These are phyloP conservation scores for Tachysurus vachellii DNA, from an alignment of 2,113 vertebrate genomes.

Conservation along the genomic window DNA sequence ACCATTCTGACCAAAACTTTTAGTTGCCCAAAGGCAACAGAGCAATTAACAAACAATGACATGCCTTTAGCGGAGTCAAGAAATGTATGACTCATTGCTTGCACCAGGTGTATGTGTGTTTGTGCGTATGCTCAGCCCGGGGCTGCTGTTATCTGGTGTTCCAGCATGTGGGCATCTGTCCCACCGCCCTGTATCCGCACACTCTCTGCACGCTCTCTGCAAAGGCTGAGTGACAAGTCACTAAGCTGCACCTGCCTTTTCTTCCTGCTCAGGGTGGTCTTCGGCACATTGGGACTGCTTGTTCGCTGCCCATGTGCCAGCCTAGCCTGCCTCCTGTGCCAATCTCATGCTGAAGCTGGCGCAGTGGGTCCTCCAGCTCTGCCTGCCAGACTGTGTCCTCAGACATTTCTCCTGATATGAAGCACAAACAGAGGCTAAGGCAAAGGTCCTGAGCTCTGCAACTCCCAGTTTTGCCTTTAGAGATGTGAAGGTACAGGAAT, in stretches of 20 bases:
- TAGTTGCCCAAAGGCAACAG: conserved; percentile 6
- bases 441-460: conserved; percentile 6
- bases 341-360: conserved; percentile 42
- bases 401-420: conserved; percentile 39
- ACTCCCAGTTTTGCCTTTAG: conserved; percentile 10
- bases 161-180: conserved; percentile 37
- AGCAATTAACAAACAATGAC: conserved; percentile 31
- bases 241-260: conserved; percentile 51
- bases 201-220: conserved; percentile 24
- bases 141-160: conserved; percentile 45
- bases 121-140: background rate
- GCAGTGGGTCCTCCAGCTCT: conserved; percentile 32
- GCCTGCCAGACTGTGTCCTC: conserved; percentile 24
- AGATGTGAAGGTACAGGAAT: background rate
- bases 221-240: conserved; percentile 46
- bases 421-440: conserved; percentile 4
- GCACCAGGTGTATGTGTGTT: conserved; percentile 18
- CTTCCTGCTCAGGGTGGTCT: conserved; percentile 36
- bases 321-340: conserved; percentile 35
- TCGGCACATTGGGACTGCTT: conserved; percentile 34
- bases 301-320: conserved; percentile 44
- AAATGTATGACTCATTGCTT: conserved; percentile 16
- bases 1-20: conserved; percentile 30
- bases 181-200: conserved; percentile 21
- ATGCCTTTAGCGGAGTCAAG: conserved; percentile 29